These are phyloP conservation scores for Halisarca cf. caerulea DNA, from an alignment of 37 sponge, comb jelly and placozoan genomes.

Conservation along the genomic window DNA sequence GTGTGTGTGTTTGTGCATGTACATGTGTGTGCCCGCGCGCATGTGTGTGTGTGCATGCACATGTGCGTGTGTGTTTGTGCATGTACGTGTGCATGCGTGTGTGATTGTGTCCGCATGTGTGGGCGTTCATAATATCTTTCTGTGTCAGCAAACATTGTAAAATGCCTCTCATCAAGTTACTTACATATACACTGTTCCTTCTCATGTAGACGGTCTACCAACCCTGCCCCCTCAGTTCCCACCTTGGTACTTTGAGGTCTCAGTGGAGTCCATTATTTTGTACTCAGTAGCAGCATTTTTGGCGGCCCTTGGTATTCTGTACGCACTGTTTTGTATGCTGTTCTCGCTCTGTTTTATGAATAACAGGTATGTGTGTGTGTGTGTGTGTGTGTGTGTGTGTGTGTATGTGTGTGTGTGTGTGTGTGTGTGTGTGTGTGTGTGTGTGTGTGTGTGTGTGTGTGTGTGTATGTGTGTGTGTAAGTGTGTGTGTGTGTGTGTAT, in stretches of 20 bases:
- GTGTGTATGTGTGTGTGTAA: too few relatives aligned
- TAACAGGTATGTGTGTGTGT: constrained; percentile 5
- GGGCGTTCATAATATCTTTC: too few relatives aligned
- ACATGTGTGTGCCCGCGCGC: too few relatives aligned
- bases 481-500: too few relatives aligned
- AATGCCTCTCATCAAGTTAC: neutral
- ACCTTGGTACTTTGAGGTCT: neutral
- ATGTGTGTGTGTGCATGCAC: too few relatives aligned
- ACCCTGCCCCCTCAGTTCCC: neutral
- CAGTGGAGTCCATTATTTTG: neutral
- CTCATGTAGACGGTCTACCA: constrained; percentile 1
- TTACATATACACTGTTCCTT: neutral
- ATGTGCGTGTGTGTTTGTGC: too few relatives aligned
- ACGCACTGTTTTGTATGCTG: neutral
- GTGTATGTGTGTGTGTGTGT: neutral
- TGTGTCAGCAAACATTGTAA: too few relatives aligned
- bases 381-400: neutral
- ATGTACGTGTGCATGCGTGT: too few relatives aligned
- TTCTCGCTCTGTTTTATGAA: neutral
- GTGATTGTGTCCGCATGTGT: too few relatives aligned
- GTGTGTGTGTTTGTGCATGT: too few relatives aligned
- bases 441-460: too few relatives aligned
- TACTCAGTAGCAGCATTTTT: neutral
- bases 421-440: too few relatives aligned
- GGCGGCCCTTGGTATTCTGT: neutral